These are phyloP conservation scores for Sebastes matsubarae DNA, from an alignment of 2,797 vertebrate genomes.

Conservation along the genomic window DNA sequence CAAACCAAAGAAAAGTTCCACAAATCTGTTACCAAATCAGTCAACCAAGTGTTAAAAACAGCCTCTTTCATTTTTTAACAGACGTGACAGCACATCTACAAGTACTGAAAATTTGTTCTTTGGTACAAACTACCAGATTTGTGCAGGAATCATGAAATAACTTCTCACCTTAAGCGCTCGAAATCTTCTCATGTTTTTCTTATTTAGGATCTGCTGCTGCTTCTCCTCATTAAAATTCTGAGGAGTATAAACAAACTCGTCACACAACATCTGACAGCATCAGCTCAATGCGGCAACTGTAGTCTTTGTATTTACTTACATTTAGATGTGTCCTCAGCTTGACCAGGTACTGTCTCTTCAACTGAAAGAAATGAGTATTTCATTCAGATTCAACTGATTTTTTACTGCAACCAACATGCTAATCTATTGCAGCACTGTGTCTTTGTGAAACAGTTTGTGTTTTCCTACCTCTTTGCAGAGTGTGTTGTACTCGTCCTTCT, in stretches of 20 bases:
- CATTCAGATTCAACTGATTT: not conserved
- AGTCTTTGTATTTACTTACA: constrained; percentile 35
- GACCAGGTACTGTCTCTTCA: not conserved
- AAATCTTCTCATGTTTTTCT: not conserved
- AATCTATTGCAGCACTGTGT: not conserved
- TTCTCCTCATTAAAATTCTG: constrained; percentile 5
- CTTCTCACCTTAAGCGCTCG: not conserved
- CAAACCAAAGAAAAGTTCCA: not conserved
- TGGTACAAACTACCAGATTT: not conserved
- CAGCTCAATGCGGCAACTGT: not conserved
- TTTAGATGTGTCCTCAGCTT: not conserved
- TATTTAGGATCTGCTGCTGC: not conserved
- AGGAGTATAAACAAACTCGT: not conserved
- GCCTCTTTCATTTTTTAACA: not conserved
- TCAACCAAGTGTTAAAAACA: not conserved
- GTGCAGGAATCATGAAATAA: not conserved
- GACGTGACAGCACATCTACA: not conserved
- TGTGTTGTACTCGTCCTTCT: not conserved
- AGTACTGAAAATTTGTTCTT: not conserved
- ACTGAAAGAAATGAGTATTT: constrained; percentile 41
- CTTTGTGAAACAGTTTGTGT: too few species aligned
- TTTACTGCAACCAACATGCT: not conserved
- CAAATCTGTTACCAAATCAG: not conserved
- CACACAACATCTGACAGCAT: not conserved
- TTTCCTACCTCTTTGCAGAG: constrained; percentile 36